phyloP scores from a whole-genome alignment of 2,113 vertebrate species.

The Tauraco erythrolophus region DNA sequence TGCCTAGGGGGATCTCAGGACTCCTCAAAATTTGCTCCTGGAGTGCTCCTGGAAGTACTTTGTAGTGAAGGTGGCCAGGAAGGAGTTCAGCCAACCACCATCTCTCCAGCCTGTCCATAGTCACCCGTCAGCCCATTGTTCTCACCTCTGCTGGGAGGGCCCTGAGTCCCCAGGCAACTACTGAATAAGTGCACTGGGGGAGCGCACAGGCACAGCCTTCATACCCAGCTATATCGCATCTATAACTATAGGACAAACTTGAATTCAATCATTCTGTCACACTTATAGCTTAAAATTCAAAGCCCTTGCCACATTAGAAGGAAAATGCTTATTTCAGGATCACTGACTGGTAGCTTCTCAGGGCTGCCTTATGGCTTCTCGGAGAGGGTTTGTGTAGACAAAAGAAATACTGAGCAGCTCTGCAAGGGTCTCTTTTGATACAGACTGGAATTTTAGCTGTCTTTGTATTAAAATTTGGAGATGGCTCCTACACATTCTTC shows the following conservation, averaged over 20 bases:
- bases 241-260: neutral
- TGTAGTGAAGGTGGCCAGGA: neutral
- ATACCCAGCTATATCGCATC: neutral
- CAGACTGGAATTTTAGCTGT: neutral
- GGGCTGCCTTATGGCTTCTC: neutral
- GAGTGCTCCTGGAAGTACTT: neutral
- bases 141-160: neutral
- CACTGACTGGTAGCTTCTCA: neutral
- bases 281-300: neutral
- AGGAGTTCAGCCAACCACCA: neutral
- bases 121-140: neutral
- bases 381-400: neutral
- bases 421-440: slow-evolving; percentile 34
- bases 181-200: neutral
- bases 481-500: slow-evolving; percentile 15
- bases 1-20: neutral
- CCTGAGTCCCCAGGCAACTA: neutral
- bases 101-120: neutral
- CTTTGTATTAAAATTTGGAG: slow-evolving; percentile 28
- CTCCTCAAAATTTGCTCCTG: neutral
- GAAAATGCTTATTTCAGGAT: neutral
- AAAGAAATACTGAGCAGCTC: slow-evolving; percentile 9
- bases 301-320: neutral
- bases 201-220: neutral
- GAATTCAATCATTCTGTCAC: neutral